Base-by-base conservation (phyloP, 2,113 vertebrate genomes). In the Hiodon tergisus region DNA sequence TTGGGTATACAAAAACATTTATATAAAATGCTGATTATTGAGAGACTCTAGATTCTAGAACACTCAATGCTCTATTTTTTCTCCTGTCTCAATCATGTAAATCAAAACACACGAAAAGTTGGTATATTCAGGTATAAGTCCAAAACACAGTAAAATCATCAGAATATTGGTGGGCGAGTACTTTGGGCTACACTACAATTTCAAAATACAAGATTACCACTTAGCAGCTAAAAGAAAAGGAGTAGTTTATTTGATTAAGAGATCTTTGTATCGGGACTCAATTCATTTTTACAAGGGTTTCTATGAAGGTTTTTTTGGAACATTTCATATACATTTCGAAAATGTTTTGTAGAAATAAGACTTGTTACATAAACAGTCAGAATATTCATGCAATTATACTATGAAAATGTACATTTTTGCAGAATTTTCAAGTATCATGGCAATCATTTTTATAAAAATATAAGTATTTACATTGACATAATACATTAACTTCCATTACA, bases 11-110 rank as follows among this genome's bases (percentile, higher is more conserved):
- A 46, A 63, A 63, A 5, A 66, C 8, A 31, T 31, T 31, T 31
- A 31, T 31, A 31, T 31, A 31, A 31, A 31, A 31, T 31, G 31
- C 31, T 31, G 31, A 31, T 31, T 31, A 31, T 31, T 31, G 31
- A 31, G 31, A 31, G 31, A 31, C 31, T 31, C 31, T 31, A 31
- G 63, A 11, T 66, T 47, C 31, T 66, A 48, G 8, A 47, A 57
- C 4, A 17, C 31, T 10, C 31, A 31, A 31, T 31, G 31, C 1
- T 31, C 31, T 31, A 31, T 31, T 31, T 14, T 55, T 53, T 46
- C n/a, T 58, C 69, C 57, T 71, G 57, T 54, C 54, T 57, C 17
- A 58, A 54, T 71, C 69, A 71, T 13, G 58, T 58, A 58, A 71
- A 71, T 71, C n/a, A 16, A 53, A 71, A 58, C 69, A 71, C n/a